phyloP scores from a whole-genome alignment of 2,113 vertebrate species.

The Prietella phreatophila region DNA sequence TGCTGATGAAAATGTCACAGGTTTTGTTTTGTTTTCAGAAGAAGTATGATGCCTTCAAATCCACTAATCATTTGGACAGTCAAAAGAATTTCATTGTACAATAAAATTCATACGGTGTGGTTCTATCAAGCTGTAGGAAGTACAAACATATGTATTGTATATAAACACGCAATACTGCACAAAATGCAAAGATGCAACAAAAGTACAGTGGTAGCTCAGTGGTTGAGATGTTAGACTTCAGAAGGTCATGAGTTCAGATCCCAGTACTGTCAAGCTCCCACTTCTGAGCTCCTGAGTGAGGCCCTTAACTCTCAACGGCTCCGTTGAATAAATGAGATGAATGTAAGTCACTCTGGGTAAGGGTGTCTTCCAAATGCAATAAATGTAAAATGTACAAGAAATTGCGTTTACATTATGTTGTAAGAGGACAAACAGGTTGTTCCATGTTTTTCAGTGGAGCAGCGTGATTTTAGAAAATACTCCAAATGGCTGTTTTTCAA shows the following conservation, averaged over 20 bases:
- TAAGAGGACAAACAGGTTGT: too few species aligned
- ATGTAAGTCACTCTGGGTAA: too few species aligned
- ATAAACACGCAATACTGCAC: not conserved
- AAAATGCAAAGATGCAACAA: not conserved
- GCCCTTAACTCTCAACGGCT: too few species aligned
- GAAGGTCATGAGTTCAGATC: too few species aligned
- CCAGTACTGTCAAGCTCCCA: too few species aligned
- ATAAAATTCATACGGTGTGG: not conserved
- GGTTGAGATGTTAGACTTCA: too few species aligned
- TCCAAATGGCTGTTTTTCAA: not conserved
- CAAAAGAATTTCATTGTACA: not conserved
- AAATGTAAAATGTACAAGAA: not conserved
- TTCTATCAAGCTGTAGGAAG: not conserved
- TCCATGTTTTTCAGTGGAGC: not conserved
- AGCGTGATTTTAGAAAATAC: not conserved
- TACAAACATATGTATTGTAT: not conserved
- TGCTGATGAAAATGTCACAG: not conserved
- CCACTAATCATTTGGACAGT: not conserved
- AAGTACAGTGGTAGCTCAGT: too few species aligned
- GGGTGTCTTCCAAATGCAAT: too few species aligned
- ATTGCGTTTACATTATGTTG: not conserved
- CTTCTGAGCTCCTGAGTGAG: too few species aligned
- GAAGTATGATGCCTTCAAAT: not conserved
- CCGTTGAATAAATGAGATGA: too few species aligned
- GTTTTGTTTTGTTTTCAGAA: not conserved